Conservation (phyloP, 1,140 invertebrate species). For the Drosophila pallidifrons region DNA sequence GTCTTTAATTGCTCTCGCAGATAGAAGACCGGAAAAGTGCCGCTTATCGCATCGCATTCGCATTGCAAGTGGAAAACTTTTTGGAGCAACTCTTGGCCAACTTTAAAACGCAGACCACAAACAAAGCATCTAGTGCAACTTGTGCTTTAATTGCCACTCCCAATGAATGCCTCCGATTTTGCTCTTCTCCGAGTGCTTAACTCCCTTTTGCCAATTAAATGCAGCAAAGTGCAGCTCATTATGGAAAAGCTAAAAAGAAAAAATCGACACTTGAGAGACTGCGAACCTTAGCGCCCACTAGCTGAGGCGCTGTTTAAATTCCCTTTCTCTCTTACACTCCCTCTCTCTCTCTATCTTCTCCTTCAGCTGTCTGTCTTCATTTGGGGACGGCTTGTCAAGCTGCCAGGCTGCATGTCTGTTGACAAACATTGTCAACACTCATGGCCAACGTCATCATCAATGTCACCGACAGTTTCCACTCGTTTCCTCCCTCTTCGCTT, state of each 20-base stretch:
- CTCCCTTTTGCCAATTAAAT: constrained; percentile 60
- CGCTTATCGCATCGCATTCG: constrained; percentile 72
- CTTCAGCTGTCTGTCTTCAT: constrained; percentile 59
- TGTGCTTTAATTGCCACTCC: constrained; percentile 7
- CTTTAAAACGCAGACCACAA: constrained; percentile 53
- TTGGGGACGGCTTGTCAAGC: constrained; percentile 61
- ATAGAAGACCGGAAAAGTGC: constrained; percentile 65
- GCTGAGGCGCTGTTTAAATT: constrained; percentile 7
- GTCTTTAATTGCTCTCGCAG: constrained; percentile 68
- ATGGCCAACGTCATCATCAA: constrained; percentile 77
- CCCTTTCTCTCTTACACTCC: not conserved
- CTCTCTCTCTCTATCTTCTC: not conserved
- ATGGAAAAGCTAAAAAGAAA: constrained; percentile 29
- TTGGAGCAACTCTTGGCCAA: constrained; percentile 48
- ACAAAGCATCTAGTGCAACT: constrained; percentile 47
- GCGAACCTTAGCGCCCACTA: constrained; percentile 33
- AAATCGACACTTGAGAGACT: constrained; percentile 51
- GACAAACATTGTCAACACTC: constrained; percentile 80
- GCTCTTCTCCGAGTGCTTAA: constrained; percentile 2
- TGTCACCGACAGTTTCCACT: constrained; percentile 55
- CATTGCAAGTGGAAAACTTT: constrained; percentile 57
- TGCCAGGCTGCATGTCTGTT: constrained; percentile 32
- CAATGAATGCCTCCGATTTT: constrained; percentile 4
- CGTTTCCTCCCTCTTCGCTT: not conserved
- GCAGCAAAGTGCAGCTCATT: constrained; percentile 74